phyloP scores from a whole-genome alignment of 2,797 vertebrate species.

The Phalanger gymnotis region DNA sequence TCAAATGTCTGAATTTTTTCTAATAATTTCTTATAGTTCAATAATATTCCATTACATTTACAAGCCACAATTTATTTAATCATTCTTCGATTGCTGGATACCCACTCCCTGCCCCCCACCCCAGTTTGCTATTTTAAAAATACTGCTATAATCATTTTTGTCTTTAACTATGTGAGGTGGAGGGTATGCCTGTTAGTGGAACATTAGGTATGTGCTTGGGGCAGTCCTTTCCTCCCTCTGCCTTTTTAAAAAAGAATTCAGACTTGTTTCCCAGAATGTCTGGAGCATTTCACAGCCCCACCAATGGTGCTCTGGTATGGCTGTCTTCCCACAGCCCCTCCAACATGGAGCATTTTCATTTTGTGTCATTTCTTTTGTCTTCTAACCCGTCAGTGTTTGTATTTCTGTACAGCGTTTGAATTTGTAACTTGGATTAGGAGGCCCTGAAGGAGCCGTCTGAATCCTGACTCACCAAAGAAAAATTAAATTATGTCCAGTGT shows the following conservation, averaged over 20 bases:
- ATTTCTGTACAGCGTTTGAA: background rate
- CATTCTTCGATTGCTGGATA: background rate
- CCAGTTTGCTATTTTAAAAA: background rate
- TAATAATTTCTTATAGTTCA: background rate
- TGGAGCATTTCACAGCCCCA: background rate
- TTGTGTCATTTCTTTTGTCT: background rate
- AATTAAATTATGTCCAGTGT: background rate
- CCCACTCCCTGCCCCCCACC: too few relatives aligned
- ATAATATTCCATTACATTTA: background rate
- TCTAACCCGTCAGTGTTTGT: background rate
- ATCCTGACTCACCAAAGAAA: background rate
- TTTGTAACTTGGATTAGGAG: background rate
- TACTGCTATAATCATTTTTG: background rate
- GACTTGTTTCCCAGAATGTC: background rate
- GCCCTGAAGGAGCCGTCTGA: background rate
- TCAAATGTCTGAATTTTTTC: background rate
- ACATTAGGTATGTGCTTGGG: background rate
- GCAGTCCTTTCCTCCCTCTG: background rate
- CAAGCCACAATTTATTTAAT: background rate
- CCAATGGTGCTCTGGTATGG: background rate
- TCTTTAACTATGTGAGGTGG: background rate
- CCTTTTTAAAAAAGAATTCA: background rate
- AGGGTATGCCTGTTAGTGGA: background rate
- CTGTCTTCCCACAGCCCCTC: background rate
- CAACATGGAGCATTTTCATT: background rate